Percentiles rank a stretch among this genome's conserved stretches.
Evolutionary conservation across 2,797 vertebrate species (phyloP).

Genomic region (Manis crassicaudata): DNA sequence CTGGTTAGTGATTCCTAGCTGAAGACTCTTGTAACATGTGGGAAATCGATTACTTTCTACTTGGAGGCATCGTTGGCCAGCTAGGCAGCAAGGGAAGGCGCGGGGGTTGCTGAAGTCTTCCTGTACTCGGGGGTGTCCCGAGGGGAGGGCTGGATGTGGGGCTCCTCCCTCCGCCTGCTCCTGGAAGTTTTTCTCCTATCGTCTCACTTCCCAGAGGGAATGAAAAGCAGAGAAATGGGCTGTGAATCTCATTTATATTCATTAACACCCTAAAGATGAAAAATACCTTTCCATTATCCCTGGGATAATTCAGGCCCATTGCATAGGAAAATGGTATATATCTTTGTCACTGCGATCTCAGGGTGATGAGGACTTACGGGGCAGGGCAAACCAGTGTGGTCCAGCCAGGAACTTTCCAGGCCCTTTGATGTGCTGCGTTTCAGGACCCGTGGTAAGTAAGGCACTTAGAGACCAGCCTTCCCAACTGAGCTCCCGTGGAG

Average conservation of each 20-base stretch:
- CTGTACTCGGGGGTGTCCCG: neutral
- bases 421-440: constrained; percentile 35
- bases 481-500: constrained; percentile 56
- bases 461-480: neutral
- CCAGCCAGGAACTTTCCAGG: constrained; percentile 47
- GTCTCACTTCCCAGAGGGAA: constrained; percentile 52
- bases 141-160: neutral
- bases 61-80: constrained; percentile 8
- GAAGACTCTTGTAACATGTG: neutral
- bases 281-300: constrained; percentile 77
- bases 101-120: neutral
- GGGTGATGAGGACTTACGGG: constrained; percentile 38
- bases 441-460: constrained; percentile 23
- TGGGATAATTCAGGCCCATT: constrained; percentile 82
- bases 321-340: constrained; percentile 81
- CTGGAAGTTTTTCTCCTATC: constrained; percentile 55
- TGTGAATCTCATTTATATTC: constrained; percentile 84
- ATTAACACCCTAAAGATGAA: constrained; percentile 81
- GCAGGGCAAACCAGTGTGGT: neutral
- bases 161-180: neutral
- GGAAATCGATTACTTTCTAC: constrained; percentile 7
- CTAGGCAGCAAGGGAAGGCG: neutral
- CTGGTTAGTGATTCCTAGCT: neutral
- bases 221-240: constrained; percentile 77
- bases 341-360: constrained; percentile 79